Conservation (phyloP, 92 coral and sea anemone genomes). For the Palythoa caribaeorum region DNA sequence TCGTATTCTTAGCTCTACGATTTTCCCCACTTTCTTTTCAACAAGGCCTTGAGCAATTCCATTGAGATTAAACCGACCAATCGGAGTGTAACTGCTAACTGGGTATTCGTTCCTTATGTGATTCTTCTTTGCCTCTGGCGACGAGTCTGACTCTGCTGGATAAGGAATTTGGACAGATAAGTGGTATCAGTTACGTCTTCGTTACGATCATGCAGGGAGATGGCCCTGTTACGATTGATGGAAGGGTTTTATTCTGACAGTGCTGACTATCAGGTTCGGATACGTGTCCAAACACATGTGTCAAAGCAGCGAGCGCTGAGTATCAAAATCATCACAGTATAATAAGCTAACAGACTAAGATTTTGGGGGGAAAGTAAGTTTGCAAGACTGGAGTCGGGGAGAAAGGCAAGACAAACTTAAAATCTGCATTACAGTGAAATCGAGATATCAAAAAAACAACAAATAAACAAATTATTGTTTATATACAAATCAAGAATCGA, state of each 20-base stretch:
- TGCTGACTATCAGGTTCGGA: neutral
- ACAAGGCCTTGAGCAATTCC: constrained; percentile 88
- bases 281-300: neutral
- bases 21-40: constrained; percentile 68
- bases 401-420: no score
- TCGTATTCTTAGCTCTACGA: constrained; percentile 87
- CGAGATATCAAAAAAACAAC: no score
- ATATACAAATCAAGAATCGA: no score
- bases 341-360: no score
- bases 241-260: neutral
- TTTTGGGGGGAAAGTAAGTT: no score
- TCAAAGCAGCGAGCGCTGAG: no score
- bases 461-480: no score
- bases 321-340: no score
- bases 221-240: neutral
- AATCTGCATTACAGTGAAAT: no score
- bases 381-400: no score
- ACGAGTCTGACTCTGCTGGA: constrained; percentile 56
- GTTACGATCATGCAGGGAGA: neutral
- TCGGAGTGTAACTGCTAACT: constrained; percentile 66
- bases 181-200: neutral
- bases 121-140: constrained; percentile 86
- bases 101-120: constrained; percentile 81
- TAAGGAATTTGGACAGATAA: neutral
- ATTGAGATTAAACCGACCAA: constrained; percentile 73